Conservation (phyloP, 2,113 vertebrate genomes). For the Phalacrocorax aristotelis region DNA sequence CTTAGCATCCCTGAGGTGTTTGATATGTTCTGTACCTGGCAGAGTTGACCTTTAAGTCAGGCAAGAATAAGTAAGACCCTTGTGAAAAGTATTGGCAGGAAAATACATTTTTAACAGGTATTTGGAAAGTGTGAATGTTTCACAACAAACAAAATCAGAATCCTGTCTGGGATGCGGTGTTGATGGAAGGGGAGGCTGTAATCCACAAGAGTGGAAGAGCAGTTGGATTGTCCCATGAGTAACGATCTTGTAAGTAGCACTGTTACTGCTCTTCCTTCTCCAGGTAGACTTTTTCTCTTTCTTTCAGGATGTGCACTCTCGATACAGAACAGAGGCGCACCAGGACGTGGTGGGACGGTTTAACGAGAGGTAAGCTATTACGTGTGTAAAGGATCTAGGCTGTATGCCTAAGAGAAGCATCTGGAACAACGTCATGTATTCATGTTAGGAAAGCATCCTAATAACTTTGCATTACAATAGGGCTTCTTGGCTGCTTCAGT, state of each 20-base stretch:
- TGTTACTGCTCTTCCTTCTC: not conserved
- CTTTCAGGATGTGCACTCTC: conserved; percentile 91
- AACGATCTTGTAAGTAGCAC: no score
- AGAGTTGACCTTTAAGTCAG: not conserved
- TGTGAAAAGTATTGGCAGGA: not conserved
- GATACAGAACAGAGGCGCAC: conserved; percentile 94
- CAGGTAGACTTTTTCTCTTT: not conserved
- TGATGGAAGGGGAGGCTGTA: not conserved
- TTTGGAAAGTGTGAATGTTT: not conserved
- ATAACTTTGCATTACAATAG: not conserved
- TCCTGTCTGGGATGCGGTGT: not conserved
- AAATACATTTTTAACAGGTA: not conserved
- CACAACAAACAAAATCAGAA: not conserved
- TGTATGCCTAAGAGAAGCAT: not conserved
- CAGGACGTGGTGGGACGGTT: conserved; percentile 96
- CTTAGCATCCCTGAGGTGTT: not conserved
- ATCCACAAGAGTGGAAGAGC: not conserved
- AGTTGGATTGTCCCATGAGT: not conserved
- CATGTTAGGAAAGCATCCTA: not conserved
- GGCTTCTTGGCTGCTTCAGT: not conserved
- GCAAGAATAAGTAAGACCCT: not conserved
- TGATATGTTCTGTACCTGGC: not conserved
- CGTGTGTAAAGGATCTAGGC: not conserved
- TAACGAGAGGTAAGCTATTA: conserved; percentile 86
- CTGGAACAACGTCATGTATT: rapidly evolving